phyloP scores from a whole-genome alignment of 2,888 invertebrate genomes.

The Leptinotarsa rubiginosa region DNA sequence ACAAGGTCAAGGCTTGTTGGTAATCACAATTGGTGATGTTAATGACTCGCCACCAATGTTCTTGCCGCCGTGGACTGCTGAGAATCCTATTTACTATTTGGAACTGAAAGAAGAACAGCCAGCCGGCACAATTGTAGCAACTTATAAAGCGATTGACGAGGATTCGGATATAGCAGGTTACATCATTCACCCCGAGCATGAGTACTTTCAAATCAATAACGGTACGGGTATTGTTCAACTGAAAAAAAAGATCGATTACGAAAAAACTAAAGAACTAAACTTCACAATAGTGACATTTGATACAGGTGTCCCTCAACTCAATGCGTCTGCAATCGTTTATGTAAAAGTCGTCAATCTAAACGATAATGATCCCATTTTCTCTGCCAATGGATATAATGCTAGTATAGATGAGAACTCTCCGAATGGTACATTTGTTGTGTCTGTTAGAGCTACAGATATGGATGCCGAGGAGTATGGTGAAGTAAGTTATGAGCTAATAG shows the following conservation, averaged over 20 bases:
- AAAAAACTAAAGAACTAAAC: conserved; percentile 78
- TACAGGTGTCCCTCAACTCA: conserved; percentile 86
- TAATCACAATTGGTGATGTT: conserved; percentile 78
- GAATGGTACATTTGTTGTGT: conserved; percentile 77
- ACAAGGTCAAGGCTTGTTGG: conserved; percentile 78
- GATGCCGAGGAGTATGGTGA: conserved; percentile 85
- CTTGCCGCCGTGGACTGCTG: conserved; percentile 77
- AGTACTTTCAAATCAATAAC: conserved; percentile 85
- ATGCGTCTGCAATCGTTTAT: conserved; percentile 80
- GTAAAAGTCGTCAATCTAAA: conserved; percentile 87
- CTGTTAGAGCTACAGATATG: conserved; percentile 80
- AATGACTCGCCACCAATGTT: conserved; percentile 80
- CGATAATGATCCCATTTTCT: conserved; percentile 87
- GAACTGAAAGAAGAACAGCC: conserved; percentile 87
- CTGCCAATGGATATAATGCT: conserved; percentile 75
- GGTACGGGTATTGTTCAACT: conserved; percentile 84
- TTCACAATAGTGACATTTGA: conserved; percentile 88
- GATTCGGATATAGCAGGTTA: conserved; percentile 87
- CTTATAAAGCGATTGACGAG: conserved; percentile 82
- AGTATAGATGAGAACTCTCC: conserved; percentile 82
- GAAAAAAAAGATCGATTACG: conserved; percentile 85
- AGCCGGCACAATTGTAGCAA: conserved; percentile 80
- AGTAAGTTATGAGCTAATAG: conserved; percentile 81
- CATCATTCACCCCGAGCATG: conserved; percentile 76
- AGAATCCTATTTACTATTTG: conserved; percentile 73